A percentile compares a stretch with the other conserved stretches of the same genome.
These are phyloP conservation scores for Drosophila anomelani DNA, from an alignment of 2,888 invertebrate genomes.

Conservation along the genomic window DNA sequence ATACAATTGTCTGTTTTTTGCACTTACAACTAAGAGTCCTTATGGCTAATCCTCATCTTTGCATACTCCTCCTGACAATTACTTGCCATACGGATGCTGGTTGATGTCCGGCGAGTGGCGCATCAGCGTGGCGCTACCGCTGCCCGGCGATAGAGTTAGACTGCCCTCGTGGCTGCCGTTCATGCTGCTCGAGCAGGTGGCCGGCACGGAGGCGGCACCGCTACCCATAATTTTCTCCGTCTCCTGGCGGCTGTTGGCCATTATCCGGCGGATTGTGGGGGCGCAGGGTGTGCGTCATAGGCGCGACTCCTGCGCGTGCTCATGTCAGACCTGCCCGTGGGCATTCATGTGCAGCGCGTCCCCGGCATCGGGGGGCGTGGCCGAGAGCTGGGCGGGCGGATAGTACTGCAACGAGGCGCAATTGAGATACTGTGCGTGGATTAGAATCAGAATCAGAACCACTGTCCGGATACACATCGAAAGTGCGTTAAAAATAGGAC, in stretches of 20 bases:
- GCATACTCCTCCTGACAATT: constrained; percentile 51
- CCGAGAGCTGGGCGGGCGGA: constrained; percentile 90
- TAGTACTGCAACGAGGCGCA: constrained; percentile 90
- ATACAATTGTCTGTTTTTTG: constrained; percentile 21
- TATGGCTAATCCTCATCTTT: constrained; percentile 33
- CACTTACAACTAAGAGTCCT: constrained; percentile 57
- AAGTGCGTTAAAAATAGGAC: constrained; percentile 33
- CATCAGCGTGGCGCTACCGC: constrained; percentile 82
- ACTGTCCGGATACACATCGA: constrained; percentile 37
- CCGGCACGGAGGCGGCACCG: constrained; percentile 29
- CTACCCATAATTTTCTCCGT: constrained; percentile 84
- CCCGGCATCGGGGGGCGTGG: constrained; percentile 87
- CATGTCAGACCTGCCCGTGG: constrained; percentile 94
- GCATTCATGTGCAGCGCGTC: constrained; percentile 93
- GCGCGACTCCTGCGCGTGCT: constrained; percentile 87
- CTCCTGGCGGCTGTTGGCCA: constrained; percentile 85
- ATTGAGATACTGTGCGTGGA: constrained; percentile 82
- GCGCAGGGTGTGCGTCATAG: constrained; percentile 85
- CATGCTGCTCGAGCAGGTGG: constrained; percentile 38
- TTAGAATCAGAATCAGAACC: constrained; percentile 67
- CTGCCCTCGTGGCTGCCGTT: constrained; percentile 63
- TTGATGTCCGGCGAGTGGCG: constrained; percentile 83
- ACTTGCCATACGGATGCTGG: constrained; percentile 82
- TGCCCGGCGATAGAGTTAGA: constrained; percentile 70
- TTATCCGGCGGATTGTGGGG: constrained; percentile 84